Conservation (phyloP, 2,797 vertebrate genomes). For the Sebastes cheni region DNA sequence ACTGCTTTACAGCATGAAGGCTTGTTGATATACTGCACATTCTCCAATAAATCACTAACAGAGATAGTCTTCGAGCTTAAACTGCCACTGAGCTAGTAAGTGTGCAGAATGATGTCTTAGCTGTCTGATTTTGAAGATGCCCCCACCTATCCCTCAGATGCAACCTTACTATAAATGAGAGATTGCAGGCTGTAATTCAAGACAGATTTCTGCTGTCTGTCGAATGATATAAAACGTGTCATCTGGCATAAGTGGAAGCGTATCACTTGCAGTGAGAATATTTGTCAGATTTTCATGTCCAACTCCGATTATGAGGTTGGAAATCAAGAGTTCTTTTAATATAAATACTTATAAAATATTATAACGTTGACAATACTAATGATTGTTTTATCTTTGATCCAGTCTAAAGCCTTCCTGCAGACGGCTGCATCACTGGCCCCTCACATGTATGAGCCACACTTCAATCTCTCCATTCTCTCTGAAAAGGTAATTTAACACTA, state of each 20-base stretch:
- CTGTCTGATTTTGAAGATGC: background rate
- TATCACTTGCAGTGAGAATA: background rate
- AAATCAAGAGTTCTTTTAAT: background rate
- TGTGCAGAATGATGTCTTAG: background rate
- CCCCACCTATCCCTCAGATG: background rate
- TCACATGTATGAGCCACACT: conserved; percentile 97
- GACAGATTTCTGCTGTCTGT: background rate
- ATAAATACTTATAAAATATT: background rate
- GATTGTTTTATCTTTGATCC: conserved; percentile 17
- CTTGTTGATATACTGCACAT: background rate
- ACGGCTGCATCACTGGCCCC: conserved; percentile 92
- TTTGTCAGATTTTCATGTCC: background rate
- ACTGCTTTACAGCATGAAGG: background rate
- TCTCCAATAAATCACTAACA: background rate
- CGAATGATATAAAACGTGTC: background rate
- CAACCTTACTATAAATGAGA: background rate
- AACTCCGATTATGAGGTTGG: background rate
- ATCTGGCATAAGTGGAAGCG: background rate
- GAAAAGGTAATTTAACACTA: conserved; percentile 88
- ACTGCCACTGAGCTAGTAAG: background rate
- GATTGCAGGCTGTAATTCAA: background rate
- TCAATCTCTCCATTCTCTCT: conserved; percentile 91
- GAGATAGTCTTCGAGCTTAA: background rate
- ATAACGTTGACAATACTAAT: background rate
- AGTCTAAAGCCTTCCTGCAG: conserved; percentile 95